Base-by-base conservation (phyloP, 2,797 vertebrate species). In the Telmatherina bonti region DNA sequence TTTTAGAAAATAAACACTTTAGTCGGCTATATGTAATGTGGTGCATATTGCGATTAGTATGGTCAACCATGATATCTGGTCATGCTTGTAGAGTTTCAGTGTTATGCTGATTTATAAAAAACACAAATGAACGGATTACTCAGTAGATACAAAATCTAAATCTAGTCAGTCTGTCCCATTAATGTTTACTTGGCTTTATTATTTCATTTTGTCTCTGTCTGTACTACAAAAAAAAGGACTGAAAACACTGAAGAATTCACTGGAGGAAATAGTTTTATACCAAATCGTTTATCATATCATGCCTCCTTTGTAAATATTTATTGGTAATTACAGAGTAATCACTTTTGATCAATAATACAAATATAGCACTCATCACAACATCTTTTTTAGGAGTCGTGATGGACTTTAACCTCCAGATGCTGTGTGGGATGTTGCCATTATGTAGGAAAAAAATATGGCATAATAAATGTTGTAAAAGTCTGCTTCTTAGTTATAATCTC, bases 61-160 rank as follows among this genome's bases (percentile, higher is more conserved):
- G 60, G 75, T 27, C 65, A 70, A 68, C 45, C 70, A 6, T 3
- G 24, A 13, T 18, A 62, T 45, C 45, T 64, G 60, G 45, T 74
- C 62, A 43, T 30, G 38, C 62, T 70, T 60, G 36, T 51, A 66
- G 45, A 52, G 43, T 60, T 45, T 67, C 45, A 59, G 74, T 77
- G 62, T 77, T 62, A 60, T 47, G 27, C n/a, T 70, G 72, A 78
- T 54, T 78, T 55, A 66, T 82, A 49, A 71, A 61, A n/a, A 64
- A n/a, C 24, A 78, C 31, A 76, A 67, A 81, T 78, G 57, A 52
- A 33, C 2, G 54, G 27, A 58, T 62, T 64, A 63, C 41, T 72
- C 63, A 67, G 12, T 53, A 76, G 47, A 52, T 67, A 53, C 49
- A 64, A 27, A 47, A 27, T 65, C 62, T 77, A 75, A 85, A 68